These are phyloP conservation scores for Cyprinodon diabolis DNA, from an alignment of 2,797 vertebrate genomes.

Conservation along the genomic window DNA sequence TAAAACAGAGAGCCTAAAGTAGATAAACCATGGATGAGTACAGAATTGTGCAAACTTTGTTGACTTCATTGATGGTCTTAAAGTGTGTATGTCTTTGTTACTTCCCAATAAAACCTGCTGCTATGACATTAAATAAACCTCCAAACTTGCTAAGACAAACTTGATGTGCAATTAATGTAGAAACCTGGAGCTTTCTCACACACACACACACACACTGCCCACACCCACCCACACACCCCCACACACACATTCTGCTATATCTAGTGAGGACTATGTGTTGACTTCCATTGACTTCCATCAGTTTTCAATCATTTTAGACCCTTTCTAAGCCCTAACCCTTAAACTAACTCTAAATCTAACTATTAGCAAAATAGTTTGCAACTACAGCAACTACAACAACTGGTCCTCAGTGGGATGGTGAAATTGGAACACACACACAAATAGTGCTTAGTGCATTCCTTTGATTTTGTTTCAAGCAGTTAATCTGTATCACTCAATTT, in stretches of 20 bases:
- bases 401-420: too few species aligned
- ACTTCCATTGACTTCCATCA: too few species aligned
- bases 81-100: conserved; percentile 76
- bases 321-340: too few species aligned
- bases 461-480: too few species aligned
- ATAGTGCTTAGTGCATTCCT: too few species aligned
- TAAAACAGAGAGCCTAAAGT: conserved; percentile 46
- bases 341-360: too few species aligned
- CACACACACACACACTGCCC: not conserved
- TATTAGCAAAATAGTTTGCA: too few species aligned
- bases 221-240: not conserved
- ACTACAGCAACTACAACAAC: too few species aligned
- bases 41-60: conserved; percentile 69
- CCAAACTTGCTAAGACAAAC: conserved; percentile 77
- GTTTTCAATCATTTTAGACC: too few species aligned
- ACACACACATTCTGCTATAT: not conserved
- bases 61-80: conserved; percentile 69
- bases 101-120: conserved; percentile 77
- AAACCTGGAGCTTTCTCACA: conserved; percentile 20
- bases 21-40: conserved; percentile 59
- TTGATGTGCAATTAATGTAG: conserved; percentile 69
- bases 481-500: too few species aligned
- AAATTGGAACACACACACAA: too few species aligned
- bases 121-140: conserved; percentile 80
- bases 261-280: too few species aligned